Evolutionary conservation across 2,888 invertebrate species (phyloP), one percentile per base, ranked within the genome.

Genomic region (Tipula unca): DNA sequence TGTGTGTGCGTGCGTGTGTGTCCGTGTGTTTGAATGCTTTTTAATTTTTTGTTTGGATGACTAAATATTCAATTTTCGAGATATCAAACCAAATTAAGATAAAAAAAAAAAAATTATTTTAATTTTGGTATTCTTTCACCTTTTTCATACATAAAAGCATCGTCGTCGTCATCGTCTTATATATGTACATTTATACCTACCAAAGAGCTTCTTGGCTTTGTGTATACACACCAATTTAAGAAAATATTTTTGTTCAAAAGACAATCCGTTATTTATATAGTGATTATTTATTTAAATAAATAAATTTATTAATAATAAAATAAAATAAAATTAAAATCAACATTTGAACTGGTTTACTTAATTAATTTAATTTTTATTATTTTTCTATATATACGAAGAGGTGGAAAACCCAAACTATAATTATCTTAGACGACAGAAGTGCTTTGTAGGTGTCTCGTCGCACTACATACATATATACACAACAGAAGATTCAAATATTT

Each of bases 321-420:
- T n/a, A 48, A 48, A 69, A 25, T 69, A 69, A 69, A 69, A 69
- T 69, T 69, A 69, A 69, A 69, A 69, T 69, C 69, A 69, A 69
- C 69, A 69, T 69, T 69, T 69, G 69, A 69, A 69, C 69, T 69
- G 69, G 69, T 69, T 69, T 69, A 69, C 69, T 69, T 69, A 69
- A 69, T 69, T 69, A 69, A 69, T 69, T 69, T 20, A 69, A 69
- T 25, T 69, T 69, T 69, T 69, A 69, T 69, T 69, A 69, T 69
- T 25, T 69, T 69, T 69, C 1, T 25, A 32, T 4, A 48, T 17
- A 48, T 17, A 39, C 39, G 48, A 17, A 10, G 8, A 54, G 17
- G 17, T 17, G 17, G n/a, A 17, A n/a, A n/a, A 54, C 69, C 25
- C 20, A 69, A 69, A 25, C 10, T n/a, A 10, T n/a, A n/a, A n/a